phyloP scores from a whole-genome alignment of 2,113 vertebrate genomes.

The Turdus rufiventris region DNA sequence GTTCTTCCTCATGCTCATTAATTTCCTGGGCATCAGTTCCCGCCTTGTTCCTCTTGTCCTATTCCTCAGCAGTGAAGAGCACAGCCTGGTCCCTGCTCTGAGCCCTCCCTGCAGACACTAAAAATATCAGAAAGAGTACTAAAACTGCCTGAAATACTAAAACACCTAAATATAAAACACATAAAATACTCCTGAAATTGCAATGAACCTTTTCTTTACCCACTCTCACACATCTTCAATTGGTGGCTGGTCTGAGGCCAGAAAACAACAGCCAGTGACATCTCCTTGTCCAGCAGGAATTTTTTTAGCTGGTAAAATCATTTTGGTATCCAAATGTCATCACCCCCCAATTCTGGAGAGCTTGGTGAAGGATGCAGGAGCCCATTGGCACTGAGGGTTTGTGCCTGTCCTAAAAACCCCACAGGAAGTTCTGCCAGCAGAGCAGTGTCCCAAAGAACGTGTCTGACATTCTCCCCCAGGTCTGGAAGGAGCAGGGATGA shows the following conservation, averaged over 20 bases:
- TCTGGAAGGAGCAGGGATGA: neutral
- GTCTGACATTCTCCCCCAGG: neutral
- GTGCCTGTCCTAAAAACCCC: neutral
- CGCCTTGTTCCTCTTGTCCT: neutral
- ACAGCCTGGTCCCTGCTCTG: neutral
- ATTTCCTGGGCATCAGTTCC: neutral
- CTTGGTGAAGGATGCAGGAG: neutral
- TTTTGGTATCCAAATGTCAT: neutral
- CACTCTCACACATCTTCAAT: neutral
- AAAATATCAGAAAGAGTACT: neutral
- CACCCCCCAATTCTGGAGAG: neutral
- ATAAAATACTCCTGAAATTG: neutral
- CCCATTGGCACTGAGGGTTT: neutral
- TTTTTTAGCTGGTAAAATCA: neutral
- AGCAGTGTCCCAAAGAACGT: rapidly evolving
- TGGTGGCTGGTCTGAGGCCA: neutral
- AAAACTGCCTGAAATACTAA: neutral
- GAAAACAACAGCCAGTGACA: neutral
- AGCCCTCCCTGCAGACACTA: neutral
- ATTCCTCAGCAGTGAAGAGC: neutral
- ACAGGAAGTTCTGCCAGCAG: neutral
- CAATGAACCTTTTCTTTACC: neutral
- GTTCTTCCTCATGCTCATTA: neutral
- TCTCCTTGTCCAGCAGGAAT: neutral
- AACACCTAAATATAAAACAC: neutral